A percentile compares a stretch with the other conserved stretches of the same genome.
phyloP scores from a whole-genome alignment of 2,113 vertebrate genomes.

The Tachysurus fulvidraco region DNA sequence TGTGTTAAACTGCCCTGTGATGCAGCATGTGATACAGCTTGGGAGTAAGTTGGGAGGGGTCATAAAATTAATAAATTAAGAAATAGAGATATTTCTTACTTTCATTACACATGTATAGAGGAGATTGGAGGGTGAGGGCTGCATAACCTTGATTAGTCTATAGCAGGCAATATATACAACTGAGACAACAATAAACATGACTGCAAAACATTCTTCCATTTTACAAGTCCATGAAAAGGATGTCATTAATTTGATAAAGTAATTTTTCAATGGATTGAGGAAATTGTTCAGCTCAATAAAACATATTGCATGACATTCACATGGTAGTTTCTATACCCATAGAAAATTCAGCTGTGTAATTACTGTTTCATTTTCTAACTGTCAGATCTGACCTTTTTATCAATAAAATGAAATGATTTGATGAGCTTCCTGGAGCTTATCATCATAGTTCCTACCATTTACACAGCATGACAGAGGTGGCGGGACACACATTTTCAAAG shows the following conservation, averaged over 20 bases:
- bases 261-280: not conserved
- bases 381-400: conserved; percentile 21
- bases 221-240: not conserved
- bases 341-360: not conserved
- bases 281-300: not conserved
- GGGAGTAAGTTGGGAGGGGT: not conserved
- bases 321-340: not conserved
- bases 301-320: not conserved
- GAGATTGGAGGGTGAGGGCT: not conserved
- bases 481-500: conserved; percentile 1
- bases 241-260: not conserved
- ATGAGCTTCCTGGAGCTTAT: conserved; percentile 15
- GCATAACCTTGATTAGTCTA: not conserved
- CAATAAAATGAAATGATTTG: conserved; percentile 11
- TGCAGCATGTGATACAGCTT: not conserved
- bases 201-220: not conserved
- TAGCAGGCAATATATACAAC: not conserved
- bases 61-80: too few relatives aligned
- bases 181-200: not conserved
- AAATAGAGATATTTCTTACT: not conserved
- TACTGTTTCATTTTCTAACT: conserved; percentile 8
- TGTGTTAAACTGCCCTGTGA: not conserved
- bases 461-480: conserved; percentile 5
- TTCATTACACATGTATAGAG: not conserved
- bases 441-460: not conserved